phyloP scores from a whole-genome alignment of 2,113 vertebrate genomes.

The Anas platyrhynchos region DNA sequence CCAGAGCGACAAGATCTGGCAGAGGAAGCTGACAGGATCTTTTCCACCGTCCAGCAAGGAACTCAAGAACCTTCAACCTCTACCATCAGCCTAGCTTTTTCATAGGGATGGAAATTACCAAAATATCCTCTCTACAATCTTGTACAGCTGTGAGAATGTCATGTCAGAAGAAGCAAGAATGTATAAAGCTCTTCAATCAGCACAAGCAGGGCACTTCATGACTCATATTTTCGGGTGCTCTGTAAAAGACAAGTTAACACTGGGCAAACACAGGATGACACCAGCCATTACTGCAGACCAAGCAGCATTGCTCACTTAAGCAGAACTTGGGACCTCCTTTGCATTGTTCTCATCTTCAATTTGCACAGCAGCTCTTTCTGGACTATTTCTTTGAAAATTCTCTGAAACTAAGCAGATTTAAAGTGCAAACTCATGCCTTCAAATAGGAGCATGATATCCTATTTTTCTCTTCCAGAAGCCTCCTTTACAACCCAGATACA shows the following conservation, averaged over 20 bases:
- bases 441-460: rapidly evolving
- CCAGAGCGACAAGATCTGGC: background rate
- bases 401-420: background rate
- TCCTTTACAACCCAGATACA: background rate
- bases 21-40: background rate
- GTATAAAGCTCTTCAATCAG: background rate
- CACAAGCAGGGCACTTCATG: background rate
- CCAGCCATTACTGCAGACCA: background rate
- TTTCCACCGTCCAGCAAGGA: background rate
- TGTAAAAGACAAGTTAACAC: background rate
- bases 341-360: background rate
- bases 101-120: background rate
- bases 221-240: background rate
- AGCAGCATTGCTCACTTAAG: background rate
- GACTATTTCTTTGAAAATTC: background rate
- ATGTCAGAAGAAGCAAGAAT: background rate
- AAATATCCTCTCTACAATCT: too few relatives aligned
- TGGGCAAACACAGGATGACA: background rate
- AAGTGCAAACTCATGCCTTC: background rate
- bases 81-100: background rate
- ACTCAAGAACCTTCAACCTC: background rate
- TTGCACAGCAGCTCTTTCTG: background rate
- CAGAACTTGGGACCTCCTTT: background rate
- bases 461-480: background rate
- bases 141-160: too few relatives aligned